A percentile compares a stretch with the other conserved stretches of the same genome.
These are phyloP conservation scores for Dorcus hopei DNA, from an alignment of 2,888 invertebrate species.

Conservation along the genomic window DNA sequence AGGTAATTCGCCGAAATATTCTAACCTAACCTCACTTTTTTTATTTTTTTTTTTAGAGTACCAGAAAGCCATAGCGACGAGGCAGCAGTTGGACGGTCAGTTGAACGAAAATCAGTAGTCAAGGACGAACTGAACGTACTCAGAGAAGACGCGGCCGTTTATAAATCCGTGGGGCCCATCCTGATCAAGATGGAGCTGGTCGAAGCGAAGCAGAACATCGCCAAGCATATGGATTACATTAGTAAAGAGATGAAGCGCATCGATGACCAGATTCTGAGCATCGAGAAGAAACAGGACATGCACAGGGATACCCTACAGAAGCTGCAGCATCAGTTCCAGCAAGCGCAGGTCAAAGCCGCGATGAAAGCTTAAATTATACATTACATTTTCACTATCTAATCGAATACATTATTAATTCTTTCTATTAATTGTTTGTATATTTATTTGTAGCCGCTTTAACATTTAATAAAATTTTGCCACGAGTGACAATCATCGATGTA, in stretches of 20 bases:
- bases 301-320: slow-evolving; percentile 62
- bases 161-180: slow-evolving; percentile 93
- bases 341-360: slow-evolving; percentile 58
- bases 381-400: neutral
- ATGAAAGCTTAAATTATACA: slow-evolving; percentile 41
- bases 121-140: slow-evolving; percentile 86
- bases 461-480: too few relatives aligned
- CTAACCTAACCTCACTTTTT: neutral
- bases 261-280: slow-evolving; percentile 65
- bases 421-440: too few relatives aligned
- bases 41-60: slow-evolving; percentile 59
- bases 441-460: too few relatives aligned
- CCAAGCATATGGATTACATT: slow-evolving; percentile 95
- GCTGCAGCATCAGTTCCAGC: slow-evolving; percentile 64
- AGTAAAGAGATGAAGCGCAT: slow-evolving; percentile 67
- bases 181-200: slow-evolving; percentile 89
- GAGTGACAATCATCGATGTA: too few relatives aligned
- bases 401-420: neutral
- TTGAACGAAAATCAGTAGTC: slow-evolving; percentile 88
- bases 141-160: slow-evolving; percentile 78
- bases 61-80: slow-evolving; percentile 73
- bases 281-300: slow-evolving; percentile 76
- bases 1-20: slow-evolving; percentile 51
- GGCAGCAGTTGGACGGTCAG: slow-evolving; percentile 87
- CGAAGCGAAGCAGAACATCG: slow-evolving; percentile 90